A percentile compares a stretch with the other conserved stretches of the same genome.
These are phyloP conservation scores for Marmota flaviventris DNA, from an alignment of 2,113 vertebrate genomes.

Conservation along the genomic window DNA sequence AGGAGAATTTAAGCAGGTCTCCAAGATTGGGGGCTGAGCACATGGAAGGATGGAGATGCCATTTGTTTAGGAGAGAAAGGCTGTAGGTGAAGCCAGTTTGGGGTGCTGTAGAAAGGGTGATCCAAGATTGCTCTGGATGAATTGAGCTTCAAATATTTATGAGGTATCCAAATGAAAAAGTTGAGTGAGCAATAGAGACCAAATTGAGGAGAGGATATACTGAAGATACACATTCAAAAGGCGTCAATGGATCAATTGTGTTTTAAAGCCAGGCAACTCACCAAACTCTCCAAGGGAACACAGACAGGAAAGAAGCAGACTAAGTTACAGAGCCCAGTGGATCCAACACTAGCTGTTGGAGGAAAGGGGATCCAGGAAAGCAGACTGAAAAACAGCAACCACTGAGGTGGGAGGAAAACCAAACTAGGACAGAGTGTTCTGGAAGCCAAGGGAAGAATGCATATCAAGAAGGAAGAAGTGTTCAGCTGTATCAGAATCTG, in stretches of 20 bases:
- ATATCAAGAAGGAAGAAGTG: not conserved
- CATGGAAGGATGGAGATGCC: not conserved
- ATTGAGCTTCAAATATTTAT: not conserved
- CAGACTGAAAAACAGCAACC: not conserved
- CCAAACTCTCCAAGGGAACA: not conserved
- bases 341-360: not conserved
- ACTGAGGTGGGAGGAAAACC: not conserved
- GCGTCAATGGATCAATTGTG: not conserved
- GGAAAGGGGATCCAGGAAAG: not conserved
- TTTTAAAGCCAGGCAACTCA: not conserved
- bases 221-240: not conserved
- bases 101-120: not conserved
- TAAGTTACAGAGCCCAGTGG: not conserved
- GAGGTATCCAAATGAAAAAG: not conserved
- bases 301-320: not conserved
- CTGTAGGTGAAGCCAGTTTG: not conserved
- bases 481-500: not conserved
- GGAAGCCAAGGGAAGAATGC: not conserved
- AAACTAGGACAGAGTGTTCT: not conserved
- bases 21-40: not conserved
- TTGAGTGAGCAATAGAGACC: not conserved
- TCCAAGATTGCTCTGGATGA: not conserved
- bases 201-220: not conserved
- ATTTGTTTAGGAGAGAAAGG: not conserved
- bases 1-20: not conserved